Evolutionary conservation across 2,888 invertebrate species (phyloP).

Genomic region (Calliphora vomitoria): DNA sequence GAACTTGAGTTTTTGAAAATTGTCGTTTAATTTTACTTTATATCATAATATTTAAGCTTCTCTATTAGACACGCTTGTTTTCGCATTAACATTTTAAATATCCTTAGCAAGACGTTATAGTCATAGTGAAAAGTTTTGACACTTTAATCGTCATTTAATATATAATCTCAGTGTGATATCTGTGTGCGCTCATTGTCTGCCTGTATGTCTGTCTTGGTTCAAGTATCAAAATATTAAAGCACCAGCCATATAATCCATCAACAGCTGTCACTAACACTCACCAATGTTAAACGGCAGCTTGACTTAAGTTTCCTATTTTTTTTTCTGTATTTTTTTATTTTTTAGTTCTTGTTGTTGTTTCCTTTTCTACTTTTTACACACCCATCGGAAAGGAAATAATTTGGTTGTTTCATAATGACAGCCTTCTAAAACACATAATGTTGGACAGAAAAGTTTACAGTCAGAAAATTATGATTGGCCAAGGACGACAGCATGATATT

Average conservation of each 20-base stretch:
- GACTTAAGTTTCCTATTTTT: slow-evolving; percentile 38
- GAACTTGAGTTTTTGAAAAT: not conserved
- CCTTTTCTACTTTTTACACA: not conserved
- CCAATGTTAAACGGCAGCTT: slow-evolving; percentile 52
- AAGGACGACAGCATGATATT: not conserved
- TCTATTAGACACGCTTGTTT: not conserved
- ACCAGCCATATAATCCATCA: slow-evolving; percentile 61
- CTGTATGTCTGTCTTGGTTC: slow-evolving; percentile 5
- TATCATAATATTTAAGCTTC: not conserved
- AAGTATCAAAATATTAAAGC: slow-evolving; percentile 35
- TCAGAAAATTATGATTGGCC: not conserved
- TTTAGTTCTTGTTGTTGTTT: not conserved
- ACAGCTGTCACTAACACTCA: slow-evolving; percentile 65
- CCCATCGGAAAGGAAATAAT: slow-evolving; percentile 38
- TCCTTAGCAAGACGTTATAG: not conserved
- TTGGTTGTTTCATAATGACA: slow-evolving; percentile 42
- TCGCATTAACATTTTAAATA: not conserved
- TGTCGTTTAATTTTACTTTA: not conserved
- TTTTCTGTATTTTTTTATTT: not conserved
- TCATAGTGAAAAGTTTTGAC: slow-evolving; percentile 4
- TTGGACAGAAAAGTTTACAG: not conserved
- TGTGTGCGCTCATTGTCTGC: not conserved
- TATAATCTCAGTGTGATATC: not conserved
- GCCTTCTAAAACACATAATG: slow-evolving; percentile 19
- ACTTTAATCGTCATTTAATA: slow-evolving; percentile 48